Evolutionary conservation across 2,888 invertebrate genomes (phyloP).

Genomic region (Myopa testacea): DNA sequence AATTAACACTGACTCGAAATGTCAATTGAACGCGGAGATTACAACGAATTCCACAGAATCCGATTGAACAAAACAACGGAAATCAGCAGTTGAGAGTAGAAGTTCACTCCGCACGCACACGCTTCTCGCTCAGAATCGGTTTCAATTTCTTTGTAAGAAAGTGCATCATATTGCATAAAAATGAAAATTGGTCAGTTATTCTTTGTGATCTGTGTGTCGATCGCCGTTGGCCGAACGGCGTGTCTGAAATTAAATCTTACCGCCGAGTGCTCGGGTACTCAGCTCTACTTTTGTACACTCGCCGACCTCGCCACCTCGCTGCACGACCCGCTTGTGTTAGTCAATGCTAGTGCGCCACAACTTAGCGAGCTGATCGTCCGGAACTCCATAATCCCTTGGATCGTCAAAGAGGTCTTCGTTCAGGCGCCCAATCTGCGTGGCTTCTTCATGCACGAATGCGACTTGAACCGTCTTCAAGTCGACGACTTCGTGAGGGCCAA

Average conservation of each 20-base stretch:
- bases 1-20: slow-evolving; percentile 15
- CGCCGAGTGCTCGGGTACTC: slow-evolving; percentile 51
- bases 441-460: slow-evolving; percentile 57
- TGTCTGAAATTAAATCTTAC: slow-evolving; percentile 51
- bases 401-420: slow-evolving; percentile 54
- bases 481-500: slow-evolving; percentile 50
- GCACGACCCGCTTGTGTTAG: slow-evolving; percentile 46
- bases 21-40: slow-evolving; percentile 31
- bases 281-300: slow-evolving; percentile 49
- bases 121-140: neutral
- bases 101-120: neutral
- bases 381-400: slow-evolving; percentile 50
- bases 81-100: neutral
- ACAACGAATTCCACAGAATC: neutral
- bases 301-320: slow-evolving; percentile 45
- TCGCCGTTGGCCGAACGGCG: neutral
- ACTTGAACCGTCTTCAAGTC: slow-evolving; percentile 49
- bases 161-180: neutral
- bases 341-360: slow-evolving; percentile 39
- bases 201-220: neutral
- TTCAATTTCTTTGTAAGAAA: neutral
- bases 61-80: neutral
- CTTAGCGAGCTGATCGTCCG: slow-evolving; percentile 53
- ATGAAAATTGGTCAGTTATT: neutral
- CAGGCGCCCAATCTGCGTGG: slow-evolving; percentile 56